These are phyloP conservation scores for Propithecus deckenii DNA, from an alignment of 2,797 vertebrate species.

Conservation along the genomic window DNA sequence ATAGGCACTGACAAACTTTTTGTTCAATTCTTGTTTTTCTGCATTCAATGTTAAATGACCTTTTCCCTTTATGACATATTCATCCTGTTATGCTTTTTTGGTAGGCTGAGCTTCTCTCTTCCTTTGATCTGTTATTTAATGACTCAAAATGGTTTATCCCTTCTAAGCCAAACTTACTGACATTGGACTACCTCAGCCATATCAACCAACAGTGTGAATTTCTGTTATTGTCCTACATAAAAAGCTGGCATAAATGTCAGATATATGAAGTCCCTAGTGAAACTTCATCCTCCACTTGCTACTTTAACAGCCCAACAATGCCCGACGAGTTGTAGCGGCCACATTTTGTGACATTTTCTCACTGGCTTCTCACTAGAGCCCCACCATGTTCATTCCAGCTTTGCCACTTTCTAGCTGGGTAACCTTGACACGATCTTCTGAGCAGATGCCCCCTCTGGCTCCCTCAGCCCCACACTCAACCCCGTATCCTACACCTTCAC, in stretches of 20 bases:
- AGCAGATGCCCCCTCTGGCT: neutral
- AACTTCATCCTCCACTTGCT: neutral
- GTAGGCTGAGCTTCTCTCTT: neutral
- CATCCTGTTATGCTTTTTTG: neutral
- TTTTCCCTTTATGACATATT: neutral
- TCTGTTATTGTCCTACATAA: neutral
- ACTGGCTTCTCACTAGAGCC: neutral
- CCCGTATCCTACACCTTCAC: neutral
- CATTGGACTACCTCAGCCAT: neutral
- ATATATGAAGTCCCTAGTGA: neutral
- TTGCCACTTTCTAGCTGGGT: neutral
- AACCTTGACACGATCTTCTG: neutral
- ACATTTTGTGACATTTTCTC: rapidly evolving
- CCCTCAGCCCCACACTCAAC: neutral
- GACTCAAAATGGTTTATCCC: neutral
- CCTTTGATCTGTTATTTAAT: neutral
- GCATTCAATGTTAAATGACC: neutral
- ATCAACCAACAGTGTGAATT: neutral
- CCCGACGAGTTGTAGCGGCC: neutral
- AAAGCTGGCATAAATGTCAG: neutral
- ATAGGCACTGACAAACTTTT: neutral
- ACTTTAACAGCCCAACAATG: neutral
- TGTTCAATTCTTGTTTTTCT: neutral
- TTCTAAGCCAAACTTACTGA: neutral
- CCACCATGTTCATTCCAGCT: neutral